Conservation (phyloP, 1,140 invertebrate genomes). For the Drosophila repletoides region DNA sequence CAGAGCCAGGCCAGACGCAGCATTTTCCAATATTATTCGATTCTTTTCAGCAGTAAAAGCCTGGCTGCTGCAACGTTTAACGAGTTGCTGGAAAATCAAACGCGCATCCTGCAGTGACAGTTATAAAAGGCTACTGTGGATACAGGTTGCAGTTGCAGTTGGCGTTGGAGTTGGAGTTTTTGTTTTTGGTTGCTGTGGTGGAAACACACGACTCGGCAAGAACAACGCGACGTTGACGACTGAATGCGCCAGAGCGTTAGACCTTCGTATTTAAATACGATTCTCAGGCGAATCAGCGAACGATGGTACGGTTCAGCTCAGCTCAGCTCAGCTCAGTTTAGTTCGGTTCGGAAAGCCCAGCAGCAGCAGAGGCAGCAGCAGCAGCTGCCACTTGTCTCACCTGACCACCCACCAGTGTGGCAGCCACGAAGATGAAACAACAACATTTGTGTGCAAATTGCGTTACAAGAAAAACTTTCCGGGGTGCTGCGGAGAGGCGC, state of each 20-base stretch:
- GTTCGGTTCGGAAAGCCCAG: not conserved
- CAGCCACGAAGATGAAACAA: conserved; percentile 71
- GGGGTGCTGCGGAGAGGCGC: not conserved
- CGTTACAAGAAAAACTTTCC: conserved; percentile 62
- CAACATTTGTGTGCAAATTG: conserved; percentile 78
- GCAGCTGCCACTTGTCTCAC: conserved; percentile 74
- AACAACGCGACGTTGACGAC: conserved; percentile 74
- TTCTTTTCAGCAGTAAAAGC: conserved; percentile 7
- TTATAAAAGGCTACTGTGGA: not conserved
- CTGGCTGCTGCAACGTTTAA: not conserved
- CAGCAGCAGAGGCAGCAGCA: conserved; percentile 20
- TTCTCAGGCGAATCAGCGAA: conserved; percentile 72
- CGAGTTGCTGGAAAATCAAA: conserved; percentile 16
- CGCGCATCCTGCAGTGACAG: conserved; percentile 24
- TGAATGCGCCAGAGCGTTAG: conserved; percentile 75
- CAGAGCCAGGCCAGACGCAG: conserved; percentile 24
- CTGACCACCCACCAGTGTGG: conserved; percentile 76
- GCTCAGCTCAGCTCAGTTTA: not conserved
- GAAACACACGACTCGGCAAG: conserved; percentile 45
- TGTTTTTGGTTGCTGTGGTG: too few relatives aligned
- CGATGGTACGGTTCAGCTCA: conserved; percentile 37
- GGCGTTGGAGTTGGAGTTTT: not conserved
- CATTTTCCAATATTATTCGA: conserved; percentile 54
- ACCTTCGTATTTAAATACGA: conserved; percentile 81
- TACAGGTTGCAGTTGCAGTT: not conserved